Conservation (phyloP, 2,888 invertebrate genomes). For the Cheilosia urbana region DNA sequence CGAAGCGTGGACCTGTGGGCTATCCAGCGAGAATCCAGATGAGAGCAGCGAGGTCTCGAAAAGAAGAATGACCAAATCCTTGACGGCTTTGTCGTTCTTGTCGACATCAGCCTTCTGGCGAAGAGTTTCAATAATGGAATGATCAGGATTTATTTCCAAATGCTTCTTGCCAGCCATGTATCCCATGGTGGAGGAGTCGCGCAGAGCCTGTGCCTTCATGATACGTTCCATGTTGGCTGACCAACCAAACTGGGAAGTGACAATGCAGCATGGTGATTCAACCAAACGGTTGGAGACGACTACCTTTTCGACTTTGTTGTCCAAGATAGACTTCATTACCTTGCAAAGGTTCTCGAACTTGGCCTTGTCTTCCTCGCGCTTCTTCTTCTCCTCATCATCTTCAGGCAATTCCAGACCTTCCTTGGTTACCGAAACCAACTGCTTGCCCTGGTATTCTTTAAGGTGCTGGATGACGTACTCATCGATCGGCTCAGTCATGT, state of each 20-base stretch:
- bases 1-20: conserved; percentile 96
- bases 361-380: conserved; percentile 93
- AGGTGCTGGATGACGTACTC: conserved; percentile 99
- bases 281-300: conserved; percentile 98
- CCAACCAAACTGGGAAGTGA: conserved; percentile 99
- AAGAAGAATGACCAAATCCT: conserved; percentile 97
- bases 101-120: conserved; percentile 96
- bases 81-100: conserved; percentile 99
- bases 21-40: conserved; percentile 98
- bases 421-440: conserved; percentile 98
- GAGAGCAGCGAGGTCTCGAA: conserved; percentile 99
- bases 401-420: conserved; percentile 99
- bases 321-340: conserved; percentile 97
- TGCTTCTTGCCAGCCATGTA: conserved; percentile 99
- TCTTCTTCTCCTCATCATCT: conserved; percentile 98
- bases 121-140: conserved; percentile 96
- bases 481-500: conserved; percentile 99
- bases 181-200: conserved; percentile 99
- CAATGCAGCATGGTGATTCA: conserved; percentile 99
- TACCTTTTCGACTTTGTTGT: conserved; percentile 99
- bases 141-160: conserved; percentile 97
- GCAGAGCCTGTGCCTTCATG: conserved; percentile 99
- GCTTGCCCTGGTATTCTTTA: conserved; percentile 98
- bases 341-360: conserved; percentile 88
- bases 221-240: conserved; percentile 99